A percentile compares a stretch with the other conserved stretches of the same genome.
phyloP scores from a whole-genome alignment of 2,113 vertebrate species.

The Aldabrachelys gigantea region DNA sequence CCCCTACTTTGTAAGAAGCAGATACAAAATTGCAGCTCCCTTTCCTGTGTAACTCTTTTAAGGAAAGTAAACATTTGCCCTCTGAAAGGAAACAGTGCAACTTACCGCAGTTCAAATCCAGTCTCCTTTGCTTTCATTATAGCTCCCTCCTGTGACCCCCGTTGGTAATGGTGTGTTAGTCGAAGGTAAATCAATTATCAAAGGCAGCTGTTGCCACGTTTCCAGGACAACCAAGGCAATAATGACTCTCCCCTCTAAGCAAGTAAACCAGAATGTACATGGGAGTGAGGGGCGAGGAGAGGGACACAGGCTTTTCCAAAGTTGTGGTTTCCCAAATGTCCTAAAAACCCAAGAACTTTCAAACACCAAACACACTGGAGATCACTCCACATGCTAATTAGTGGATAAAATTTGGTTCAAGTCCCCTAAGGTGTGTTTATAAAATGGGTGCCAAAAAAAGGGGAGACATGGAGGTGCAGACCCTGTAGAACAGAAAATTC shows the following conservation, averaged over 20 bases:
- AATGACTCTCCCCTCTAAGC: not conserved
- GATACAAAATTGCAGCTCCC: not conserved
- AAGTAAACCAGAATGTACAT: not conserved
- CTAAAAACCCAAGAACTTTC: not conserved
- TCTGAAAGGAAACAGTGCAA: not conserved
- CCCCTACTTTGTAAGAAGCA: not conserved
- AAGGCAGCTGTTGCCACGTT: not conserved
- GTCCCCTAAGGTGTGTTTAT: not conserved
- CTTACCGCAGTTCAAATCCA: not conserved
- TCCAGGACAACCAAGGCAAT: not conserved
- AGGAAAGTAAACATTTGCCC: not conserved
- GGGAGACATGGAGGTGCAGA: not conserved
- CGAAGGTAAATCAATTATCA: not conserved
- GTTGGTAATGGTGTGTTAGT: not conserved
- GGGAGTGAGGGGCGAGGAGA: not conserved
- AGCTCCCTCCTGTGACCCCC: not conserved
- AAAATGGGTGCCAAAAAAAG: not conserved
- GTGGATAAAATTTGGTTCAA: not conserved
- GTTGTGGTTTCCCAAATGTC: not conserved
- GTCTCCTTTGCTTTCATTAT: not conserved
- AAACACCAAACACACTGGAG: not conserved
- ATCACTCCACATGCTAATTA: not conserved
- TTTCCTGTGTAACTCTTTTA: not conserved
- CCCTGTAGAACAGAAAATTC: not conserved
- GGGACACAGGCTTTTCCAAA: not conserved